Conservation (phyloP, 2,113 vertebrate genomes). For the Oxygymnocypris stewartii region DNA sequence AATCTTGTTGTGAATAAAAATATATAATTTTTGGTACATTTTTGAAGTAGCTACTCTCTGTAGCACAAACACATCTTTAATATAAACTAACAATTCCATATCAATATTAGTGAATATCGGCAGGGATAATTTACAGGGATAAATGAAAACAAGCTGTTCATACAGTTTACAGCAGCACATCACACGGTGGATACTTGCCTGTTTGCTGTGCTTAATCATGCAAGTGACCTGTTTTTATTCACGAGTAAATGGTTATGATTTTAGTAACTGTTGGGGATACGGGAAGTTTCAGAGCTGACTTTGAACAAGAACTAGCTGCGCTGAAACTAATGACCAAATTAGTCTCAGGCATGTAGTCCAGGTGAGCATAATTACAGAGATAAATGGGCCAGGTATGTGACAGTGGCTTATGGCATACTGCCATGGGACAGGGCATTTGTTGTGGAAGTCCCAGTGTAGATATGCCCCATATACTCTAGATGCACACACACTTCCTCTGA, state of each 20-base stretch:
- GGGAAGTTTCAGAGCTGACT: conserved; percentile 2
- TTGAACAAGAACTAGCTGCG: conserved; percentile 23
- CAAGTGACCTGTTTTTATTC: conserved; percentile 47
- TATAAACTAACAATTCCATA: background rate
- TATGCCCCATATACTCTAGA: conserved; percentile 35
- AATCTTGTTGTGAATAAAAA: background rate
- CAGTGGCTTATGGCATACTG: conserved; percentile 44
- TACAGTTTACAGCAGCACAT: background rate
- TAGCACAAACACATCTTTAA: background rate
- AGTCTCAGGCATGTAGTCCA: conserved; percentile 42
- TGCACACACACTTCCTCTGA: conserved; percentile 34
- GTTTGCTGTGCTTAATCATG: conserved; percentile 42
- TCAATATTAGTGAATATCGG: background rate
- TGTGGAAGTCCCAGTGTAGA: conserved; percentile 34
- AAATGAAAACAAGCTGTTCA: conserved; percentile 11
- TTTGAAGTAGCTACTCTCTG: background rate
- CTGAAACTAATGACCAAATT: conserved; percentile 44
- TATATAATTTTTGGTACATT: no score
- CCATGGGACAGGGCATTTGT: conserved; percentile 41
- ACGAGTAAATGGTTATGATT: conserved; percentile 51
- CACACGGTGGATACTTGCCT: background rate
- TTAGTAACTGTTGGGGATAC: conserved; percentile 23
- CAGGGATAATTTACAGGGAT: no score
- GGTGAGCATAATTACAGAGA: conserved; percentile 53
- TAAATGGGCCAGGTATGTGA: conserved; percentile 53